Evolutionary conservation across 64 coral and sea anemone genomes (phyloP).

Genomic region (Pocillopora damicornis): DNA sequence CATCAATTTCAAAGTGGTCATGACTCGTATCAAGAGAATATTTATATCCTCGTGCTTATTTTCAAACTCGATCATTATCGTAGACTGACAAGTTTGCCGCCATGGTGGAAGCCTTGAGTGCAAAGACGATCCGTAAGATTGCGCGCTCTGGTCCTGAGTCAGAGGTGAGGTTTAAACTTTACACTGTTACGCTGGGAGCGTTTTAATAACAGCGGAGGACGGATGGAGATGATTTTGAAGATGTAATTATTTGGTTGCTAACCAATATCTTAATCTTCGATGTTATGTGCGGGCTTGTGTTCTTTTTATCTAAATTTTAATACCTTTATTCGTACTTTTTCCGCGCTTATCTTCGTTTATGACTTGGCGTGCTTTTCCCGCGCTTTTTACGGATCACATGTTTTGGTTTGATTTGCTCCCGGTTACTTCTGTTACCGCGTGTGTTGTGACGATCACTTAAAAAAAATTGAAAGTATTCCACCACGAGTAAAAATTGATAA

Average conservation of each 20-base stretch:
- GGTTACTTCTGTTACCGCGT: neutral
- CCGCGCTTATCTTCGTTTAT: too few relatives aligned
- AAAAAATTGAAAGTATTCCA: neutral
- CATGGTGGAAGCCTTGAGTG: conserved; percentile 67
- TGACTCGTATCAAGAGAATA: neutral
- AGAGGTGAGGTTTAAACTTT: conserved; percentile 48
- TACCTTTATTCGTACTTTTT: too few relatives aligned
- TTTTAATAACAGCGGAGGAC: neutral
- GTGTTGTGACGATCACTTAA: neutral
- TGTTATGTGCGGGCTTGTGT: neutral
- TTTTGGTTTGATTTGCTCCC: neutral
- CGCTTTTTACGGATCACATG: neutral
- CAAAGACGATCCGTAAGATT: conserved; percentile 76
- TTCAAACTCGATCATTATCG: neutral
- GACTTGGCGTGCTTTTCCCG: neutral
- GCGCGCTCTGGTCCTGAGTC: conserved; percentile 78
- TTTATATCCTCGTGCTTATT: too few relatives aligned
- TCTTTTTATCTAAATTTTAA: neutral
- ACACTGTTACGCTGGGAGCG: neutral
- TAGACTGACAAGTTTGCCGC: conserved; percentile 70
- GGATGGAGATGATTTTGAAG: too few relatives aligned
- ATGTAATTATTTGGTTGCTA: too few relatives aligned
- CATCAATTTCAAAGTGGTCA: neutral
- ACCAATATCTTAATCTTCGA: neutral
- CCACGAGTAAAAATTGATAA: too few relatives aligned